Conservation (phyloP, 2,888 invertebrate species). For the Hymenopus coronatus region DNA sequence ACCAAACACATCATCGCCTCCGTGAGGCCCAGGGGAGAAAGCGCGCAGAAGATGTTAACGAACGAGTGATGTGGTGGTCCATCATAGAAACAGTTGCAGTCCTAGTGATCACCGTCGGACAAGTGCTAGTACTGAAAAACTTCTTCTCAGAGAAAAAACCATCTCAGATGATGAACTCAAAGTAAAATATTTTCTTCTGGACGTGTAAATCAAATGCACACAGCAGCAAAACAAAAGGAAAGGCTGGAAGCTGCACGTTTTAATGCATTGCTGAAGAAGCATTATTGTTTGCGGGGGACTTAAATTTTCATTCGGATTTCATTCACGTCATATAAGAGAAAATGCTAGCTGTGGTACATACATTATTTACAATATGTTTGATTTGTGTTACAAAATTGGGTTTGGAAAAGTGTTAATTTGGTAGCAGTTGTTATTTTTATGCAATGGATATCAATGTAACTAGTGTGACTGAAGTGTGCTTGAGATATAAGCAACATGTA, state of each 20-base stretch:
- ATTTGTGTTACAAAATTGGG: not conserved
- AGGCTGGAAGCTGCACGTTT: not conserved
- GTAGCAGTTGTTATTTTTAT: not conserved
- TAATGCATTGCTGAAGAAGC: not conserved
- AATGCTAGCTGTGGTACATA: not conserved
- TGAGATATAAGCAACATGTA: not conserved
- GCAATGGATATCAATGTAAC: not conserved
- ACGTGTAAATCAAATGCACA: not conserved
- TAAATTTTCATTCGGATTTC: not conserved
- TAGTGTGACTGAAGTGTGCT: not conserved
- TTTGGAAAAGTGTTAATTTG: not conserved
- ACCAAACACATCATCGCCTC: constrained; percentile 94
- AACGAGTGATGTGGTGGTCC: constrained; percentile 92
- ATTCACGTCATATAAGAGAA: not conserved
- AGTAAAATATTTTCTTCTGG: constrained; percentile 14
- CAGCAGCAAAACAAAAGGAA: not conserved
- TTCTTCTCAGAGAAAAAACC: constrained; percentile 80
- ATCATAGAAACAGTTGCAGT: constrained; percentile 83
- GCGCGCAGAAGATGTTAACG: constrained; percentile 94
- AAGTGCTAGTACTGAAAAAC: constrained; percentile 87
- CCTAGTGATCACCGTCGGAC: constrained; percentile 80
- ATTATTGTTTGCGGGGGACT: not conserved
- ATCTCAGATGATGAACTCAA: constrained; percentile 44
- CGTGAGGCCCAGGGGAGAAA: constrained; percentile 93
- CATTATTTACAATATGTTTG: not conserved